Conservation (phyloP, 2,797 vertebrate genomes). For the Phrynocephalus vlangalii region DNA sequence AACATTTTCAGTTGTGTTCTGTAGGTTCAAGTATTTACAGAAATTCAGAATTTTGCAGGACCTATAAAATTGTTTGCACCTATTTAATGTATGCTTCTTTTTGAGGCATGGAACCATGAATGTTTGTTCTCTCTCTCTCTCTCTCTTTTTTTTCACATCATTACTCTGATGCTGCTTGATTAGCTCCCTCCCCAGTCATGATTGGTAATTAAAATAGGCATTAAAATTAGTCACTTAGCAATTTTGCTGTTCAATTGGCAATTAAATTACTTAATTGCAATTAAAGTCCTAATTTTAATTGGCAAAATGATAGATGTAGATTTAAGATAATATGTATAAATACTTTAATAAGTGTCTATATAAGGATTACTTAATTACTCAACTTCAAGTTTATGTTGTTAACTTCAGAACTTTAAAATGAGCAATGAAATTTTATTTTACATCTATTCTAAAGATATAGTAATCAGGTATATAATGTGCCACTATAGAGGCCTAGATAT, state of each 20-base stretch:
- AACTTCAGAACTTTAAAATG: conserved; percentile 87
- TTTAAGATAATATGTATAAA: conserved; percentile 90
- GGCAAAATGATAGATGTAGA: conserved; percentile 90
- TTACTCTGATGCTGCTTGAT: conserved; percentile 88
- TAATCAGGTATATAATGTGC: conserved; percentile 76
- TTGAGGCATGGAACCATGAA: conserved; percentile 75
- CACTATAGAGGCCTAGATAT: conserved; percentile 60
- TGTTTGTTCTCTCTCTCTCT: conserved; percentile 80
- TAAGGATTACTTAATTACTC: conserved; percentile 89
- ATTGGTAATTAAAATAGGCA: conserved; percentile 96
- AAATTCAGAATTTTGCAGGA: conserved; percentile 66
- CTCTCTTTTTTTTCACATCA: conserved; percentile 79
- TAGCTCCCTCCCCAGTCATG: conserved; percentile 91
- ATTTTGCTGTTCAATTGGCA: conserved; percentile 93
- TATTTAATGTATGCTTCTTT: conserved; percentile 78
- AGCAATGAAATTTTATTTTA: conserved; percentile 82
- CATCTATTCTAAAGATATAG: conserved; percentile 80
- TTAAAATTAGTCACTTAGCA: conserved; percentile 96
- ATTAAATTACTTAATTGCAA: conserved; percentile 96
- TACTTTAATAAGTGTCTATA: conserved; percentile 90
- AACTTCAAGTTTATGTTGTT: conserved; percentile 87
- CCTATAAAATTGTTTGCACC: conserved; percentile 78
- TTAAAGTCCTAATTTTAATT: conserved; percentile 92
- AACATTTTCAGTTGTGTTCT: conserved; percentile 21
- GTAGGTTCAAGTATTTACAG: conserved; percentile 48